Base-by-base conservation (phyloP, 2,888 invertebrate species). In the Tiphia femorata region DNA sequence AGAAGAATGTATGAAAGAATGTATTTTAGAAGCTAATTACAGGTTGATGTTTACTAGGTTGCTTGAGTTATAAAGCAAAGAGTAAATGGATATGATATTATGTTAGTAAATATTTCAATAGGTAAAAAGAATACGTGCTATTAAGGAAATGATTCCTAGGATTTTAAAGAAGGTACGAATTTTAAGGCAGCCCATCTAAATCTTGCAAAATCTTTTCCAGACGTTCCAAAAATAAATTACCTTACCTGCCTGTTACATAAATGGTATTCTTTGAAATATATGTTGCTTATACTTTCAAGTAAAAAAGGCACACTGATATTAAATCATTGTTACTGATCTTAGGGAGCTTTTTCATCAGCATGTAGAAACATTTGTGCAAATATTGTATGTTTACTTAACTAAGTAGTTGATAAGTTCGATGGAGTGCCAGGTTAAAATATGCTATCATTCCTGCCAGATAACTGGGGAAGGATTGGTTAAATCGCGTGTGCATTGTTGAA, bases 321-420 rank as follows among this genome's bases (percentile, higher is more conserved):
- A 47, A 44, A 43, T 62, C 27, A 33, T 49, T 42, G 21, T 53
- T 49, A 46, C 42, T 20, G 10, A 7, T 46, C 30, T 5, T 21
- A 30, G 12, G 44, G 30, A 51, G 37, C 37, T 43, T 48, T 60
- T 35, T 25, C 47, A 51, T 27, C 21, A 56, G 48, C 14, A 41
- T 57, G 35, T 53, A 48, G 48, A 37, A 67, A 72, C 74, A 75
- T 71, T 77, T 78, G 72, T 74, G 65, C 61, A 79, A 79, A 79
- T 78, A 77, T 73, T 66, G 62, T 69, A 64, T 41, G 53, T 75
- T 68, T 68, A 63, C 64, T 73, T 67, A 62, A 35, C 56, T 62
- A 64, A 72, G 64, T 69, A 67, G 62, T 63, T 59, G 62, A 70
- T 72, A 71, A 73, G 49, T 69, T 37, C 60, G 54, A 47, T 51